Evolutionary conservation across 1,140 invertebrate species (phyloP), one percentile per base, ranked within the genome.

Genomic region (Chrysomallon squamiferum): DNA sequence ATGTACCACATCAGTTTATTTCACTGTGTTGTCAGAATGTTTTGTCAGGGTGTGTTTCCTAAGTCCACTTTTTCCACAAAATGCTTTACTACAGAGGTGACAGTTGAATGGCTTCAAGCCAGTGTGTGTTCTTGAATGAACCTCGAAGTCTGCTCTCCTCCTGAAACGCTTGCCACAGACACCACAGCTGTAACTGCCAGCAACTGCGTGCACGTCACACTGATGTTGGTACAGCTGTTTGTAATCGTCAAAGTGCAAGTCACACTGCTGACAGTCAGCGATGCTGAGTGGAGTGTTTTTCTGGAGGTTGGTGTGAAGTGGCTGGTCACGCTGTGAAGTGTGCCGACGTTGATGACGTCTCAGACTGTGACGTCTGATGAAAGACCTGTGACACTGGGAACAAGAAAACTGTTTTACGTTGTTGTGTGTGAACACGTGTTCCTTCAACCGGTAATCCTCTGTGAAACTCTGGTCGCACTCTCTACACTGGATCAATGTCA

Each of bases 381-480:
- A 52, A 13, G 22, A 29, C 50, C 25, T 52, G 3, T 29, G 15
- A 2, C 50, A 52, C 11, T 22, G 22, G 11, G 22, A 22, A 27
- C 50, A 52, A 13, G 22, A 27, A 22, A 52, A 52, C 22, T 15
- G 50, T 22, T 52, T 52, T 13, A 27, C 15, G 3, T 29, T 29
- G 13, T 15, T 52, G 50, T 52, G 50, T 22, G 25, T 15, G 50
- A 52, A 52, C 50, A 52, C 25, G 50, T 52, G 50, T 52, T 52
- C 50, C 11, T 52, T 22, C 22, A 52, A 22, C 18, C 50, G 50
- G 25, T 52, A 11, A 13, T 52, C 22, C n/a, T 52, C 50, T 1
- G 29, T 22, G 20, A 52, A 52, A 3, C 13, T 11, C 50, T 52
- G 18, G 29, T 29, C 29, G 3, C 50, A 52, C 50, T 52, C 15